Percentiles rank a stretch among this genome's conserved stretches.
Conservation (phyloP, 2,797 vertebrate genomes). For the Hoplostethus mediterraneus region DNA sequence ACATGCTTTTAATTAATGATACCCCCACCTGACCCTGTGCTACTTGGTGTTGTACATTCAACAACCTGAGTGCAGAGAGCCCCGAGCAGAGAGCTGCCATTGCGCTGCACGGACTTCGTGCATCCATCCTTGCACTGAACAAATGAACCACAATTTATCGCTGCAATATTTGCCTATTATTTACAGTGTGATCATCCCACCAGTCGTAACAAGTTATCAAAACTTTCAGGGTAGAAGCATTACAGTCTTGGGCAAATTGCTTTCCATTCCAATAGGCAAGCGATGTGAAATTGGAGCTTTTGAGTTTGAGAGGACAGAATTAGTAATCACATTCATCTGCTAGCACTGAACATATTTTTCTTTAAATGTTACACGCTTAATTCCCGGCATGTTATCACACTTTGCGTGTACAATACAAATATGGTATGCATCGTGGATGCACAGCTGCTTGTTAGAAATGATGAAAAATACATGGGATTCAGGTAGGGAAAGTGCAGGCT, state of each 20-base stretch:
- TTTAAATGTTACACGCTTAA: conserved; percentile 8
- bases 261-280: conserved; percentile 24
- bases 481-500: conserved; percentile 74
- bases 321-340: conserved; percentile 6
- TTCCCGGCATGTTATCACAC: conserved; percentile 3
- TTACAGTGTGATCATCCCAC: conserved; percentile 29
- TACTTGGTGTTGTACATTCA: conserved; percentile 39
- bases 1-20: conserved; percentile 84
- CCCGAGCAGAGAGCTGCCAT: conserved; percentile 19
- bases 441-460: conserved; percentile 55
- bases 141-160: conserved; percentile 41
- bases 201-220: conserved; percentile 35
- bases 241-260: conserved; percentile 11
- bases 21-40: conserved; percentile 56
- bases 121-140: conserved; percentile 34
- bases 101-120: neutral
- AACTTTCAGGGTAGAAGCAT: conserved; percentile 21
- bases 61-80: conserved; percentile 12
- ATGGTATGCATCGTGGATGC: conserved; percentile 32
- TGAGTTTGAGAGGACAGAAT: conserved; percentile 23
- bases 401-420: conserved; percentile 30
- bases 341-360: neutral
- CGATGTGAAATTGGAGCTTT: conserved; percentile 35
- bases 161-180: conserved; percentile 41
- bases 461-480: conserved; percentile 80